Evolutionary conservation across 1,140 invertebrate species (phyloP), one percentile per base, ranked within the genome.

Genomic region (Brachionus asplanchnoidis): DNA sequence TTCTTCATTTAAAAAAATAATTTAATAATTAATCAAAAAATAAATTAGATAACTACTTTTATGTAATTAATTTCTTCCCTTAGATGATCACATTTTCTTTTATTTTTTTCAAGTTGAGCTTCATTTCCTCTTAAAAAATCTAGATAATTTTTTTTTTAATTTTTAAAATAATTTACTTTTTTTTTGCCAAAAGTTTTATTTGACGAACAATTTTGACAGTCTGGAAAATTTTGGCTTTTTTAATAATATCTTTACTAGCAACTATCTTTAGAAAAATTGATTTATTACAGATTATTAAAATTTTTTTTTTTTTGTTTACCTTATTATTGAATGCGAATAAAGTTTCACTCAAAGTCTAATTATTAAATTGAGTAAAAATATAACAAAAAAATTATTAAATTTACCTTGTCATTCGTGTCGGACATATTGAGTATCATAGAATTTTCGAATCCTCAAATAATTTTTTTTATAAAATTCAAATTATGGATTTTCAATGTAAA

Each of bases 31-130:
- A 36, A 36, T 5, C 32, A 36, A 28, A 36, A 36, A 36, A 36
- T 79, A 28, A 80, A 36, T 56, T 17, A 28, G 17, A 80, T 28
- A 60, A 53, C 11, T 56, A 80, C 77, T 32, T 80, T 80, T 20
- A 82, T 60, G 7, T 3, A 28, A 44, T 82, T 20, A 23, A 82
- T 82, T 65, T 82, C 79, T 7, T 82, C 28, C 23, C 66, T 82
- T 65, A 82, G 17, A 65, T 82, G 36, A 5, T 82, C n/a, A 65
- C 53, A 60, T 68, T 82, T 82, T 60, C 65, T 32, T 68, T 68
- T 60, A n/a, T 82, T 82, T 28, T 82, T 82, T 82, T 82, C 79
- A n/a, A 82, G 11, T 28, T 82, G 79, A 20, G 32, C 42, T 36
- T 82, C 79, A 36, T 66, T 68, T 11, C 79, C 79, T 82, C 79